A percentile compares a stretch with the other conserved stretches of the same genome.
These are phyloP conservation scores for Alethe diademata DNA, from an alignment of 2,113 vertebrate species.

Conservation along the genomic window DNA sequence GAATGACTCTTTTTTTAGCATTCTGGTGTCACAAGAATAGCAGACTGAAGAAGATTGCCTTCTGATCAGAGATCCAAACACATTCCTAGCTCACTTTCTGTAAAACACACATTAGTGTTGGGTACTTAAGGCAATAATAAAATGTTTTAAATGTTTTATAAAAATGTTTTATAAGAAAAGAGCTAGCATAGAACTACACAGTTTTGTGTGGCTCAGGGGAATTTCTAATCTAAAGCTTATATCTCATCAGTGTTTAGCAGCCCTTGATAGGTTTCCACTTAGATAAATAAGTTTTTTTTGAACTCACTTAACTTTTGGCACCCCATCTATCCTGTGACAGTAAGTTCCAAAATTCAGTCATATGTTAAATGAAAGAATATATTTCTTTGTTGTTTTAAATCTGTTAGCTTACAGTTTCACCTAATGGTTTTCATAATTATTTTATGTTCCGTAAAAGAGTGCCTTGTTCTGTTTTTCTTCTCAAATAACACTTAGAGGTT, in stretches of 20 bases:
- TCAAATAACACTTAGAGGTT: rapidly evolving
- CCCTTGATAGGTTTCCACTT: background rate
- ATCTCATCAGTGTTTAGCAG: background rate
- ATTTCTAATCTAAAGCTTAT: background rate
- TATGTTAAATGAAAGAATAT: rapidly evolving
- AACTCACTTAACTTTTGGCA: background rate
- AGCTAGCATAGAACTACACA: background rate
- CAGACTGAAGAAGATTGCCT: background rate
- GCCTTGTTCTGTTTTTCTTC: background rate
- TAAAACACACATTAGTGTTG: background rate
- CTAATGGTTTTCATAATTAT: background rate
- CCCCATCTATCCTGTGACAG: background rate
- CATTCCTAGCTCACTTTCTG: background rate
- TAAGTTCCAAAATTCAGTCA: background rate
- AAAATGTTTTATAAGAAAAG: background rate
- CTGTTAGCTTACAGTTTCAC: background rate
- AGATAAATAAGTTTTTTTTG: background rate
- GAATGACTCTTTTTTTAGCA: background rate
- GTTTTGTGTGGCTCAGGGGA: background rate
- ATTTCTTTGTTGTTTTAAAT: background rate
- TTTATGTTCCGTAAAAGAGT: background rate
- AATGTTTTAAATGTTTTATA: background rate
- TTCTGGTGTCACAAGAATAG: background rate
- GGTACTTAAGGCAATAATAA: background rate
- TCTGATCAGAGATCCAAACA: background rate